Conservation (phyloP, 1,140 invertebrate species). For the Bacillus rossius region DNA sequence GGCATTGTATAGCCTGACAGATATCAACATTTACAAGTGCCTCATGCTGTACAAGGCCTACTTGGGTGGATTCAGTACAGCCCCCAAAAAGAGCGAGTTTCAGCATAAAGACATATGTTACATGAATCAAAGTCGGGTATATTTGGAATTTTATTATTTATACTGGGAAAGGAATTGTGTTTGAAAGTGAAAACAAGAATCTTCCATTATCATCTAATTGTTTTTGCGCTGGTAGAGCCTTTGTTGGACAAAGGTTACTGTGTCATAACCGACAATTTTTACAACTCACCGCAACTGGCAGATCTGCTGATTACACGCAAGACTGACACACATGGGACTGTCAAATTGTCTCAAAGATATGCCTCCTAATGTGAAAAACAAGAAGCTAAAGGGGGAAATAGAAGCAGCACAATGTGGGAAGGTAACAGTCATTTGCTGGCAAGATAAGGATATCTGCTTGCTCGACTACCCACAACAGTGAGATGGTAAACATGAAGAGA, state of each 20-base stretch:
- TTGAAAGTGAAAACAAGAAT: background rate
- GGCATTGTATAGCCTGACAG: constrained; percentile 3
- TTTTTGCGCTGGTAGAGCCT: background rate
- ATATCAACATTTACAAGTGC: constrained; percentile 14
- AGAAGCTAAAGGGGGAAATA: constrained; percentile 3
- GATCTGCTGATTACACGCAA: background rate
- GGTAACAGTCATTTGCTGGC: too few relatives aligned
- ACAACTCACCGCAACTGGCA: background rate
- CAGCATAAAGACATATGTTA: constrained; percentile 15
- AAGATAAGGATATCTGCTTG: background rate
- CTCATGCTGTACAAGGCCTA: constrained; percentile 16
- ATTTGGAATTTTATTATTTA: background rate
- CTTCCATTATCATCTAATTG: background rate
- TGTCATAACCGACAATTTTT: too few relatives aligned
- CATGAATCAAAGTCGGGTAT: constrained; percentile 3
- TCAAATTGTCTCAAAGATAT: constrained; percentile 1
- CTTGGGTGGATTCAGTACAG: constrained; percentile 17
- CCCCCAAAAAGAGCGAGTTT: constrained; percentile 16
- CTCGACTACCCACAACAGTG: background rate
- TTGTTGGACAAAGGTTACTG: too few relatives aligned
- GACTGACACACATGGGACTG: constrained; percentile 4
- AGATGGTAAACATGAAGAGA: too few relatives aligned
- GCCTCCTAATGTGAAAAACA: background rate
- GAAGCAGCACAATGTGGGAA: background rate
- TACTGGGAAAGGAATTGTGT: constrained; percentile 3